Conservation (phyloP, 1,140 invertebrate species). For the Lycorma delicatula region DNA sequence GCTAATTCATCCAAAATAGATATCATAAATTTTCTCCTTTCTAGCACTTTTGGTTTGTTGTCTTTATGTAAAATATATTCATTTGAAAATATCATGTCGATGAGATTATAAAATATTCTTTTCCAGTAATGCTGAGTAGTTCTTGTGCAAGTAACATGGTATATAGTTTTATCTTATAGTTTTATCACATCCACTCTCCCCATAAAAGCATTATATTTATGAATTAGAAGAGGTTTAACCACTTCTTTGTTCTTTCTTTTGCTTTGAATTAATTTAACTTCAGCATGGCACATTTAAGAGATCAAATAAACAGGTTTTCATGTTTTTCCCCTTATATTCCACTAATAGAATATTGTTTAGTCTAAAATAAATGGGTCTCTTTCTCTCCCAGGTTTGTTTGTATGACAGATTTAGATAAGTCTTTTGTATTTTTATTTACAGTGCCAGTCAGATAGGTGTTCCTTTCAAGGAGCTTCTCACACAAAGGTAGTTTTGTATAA, state of each 20-base stretch:
- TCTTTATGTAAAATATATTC: conserved; percentile 1
- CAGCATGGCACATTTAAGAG: conserved; percentile 4
- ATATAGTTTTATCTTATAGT: conserved; percentile 1
- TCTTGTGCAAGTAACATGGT: conserved; percentile 5
- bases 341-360: neutral
- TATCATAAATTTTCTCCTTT: neutral
- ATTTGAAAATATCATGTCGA: conserved; percentile 7
- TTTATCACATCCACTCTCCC: conserved; percentile 6
- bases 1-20: neutral
- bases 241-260: conserved; percentile 1
- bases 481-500: conserved; percentile 6
- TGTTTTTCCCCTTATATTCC: conserved; percentile 4
- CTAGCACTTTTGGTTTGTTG: conserved; percentile 1
- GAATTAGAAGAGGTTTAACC: conserved; percentile 14
- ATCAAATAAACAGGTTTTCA: conserved; percentile 6
- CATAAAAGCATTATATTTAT: conserved; percentile 5
- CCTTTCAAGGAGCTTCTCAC: neutral
- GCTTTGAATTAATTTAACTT: neutral
- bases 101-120: conserved; percentile 10
- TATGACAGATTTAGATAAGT: neutral
- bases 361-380: conserved; percentile 4
- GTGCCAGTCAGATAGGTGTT: conserved; percentile 10
- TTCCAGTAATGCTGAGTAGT: conserved; percentile 10
- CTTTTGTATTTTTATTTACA: conserved; percentile 5
- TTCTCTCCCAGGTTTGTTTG: conserved; percentile 4